Conservation (phyloP, 1,140 invertebrate genomes). For the Macrotrachela quadricornifera region DNA sequence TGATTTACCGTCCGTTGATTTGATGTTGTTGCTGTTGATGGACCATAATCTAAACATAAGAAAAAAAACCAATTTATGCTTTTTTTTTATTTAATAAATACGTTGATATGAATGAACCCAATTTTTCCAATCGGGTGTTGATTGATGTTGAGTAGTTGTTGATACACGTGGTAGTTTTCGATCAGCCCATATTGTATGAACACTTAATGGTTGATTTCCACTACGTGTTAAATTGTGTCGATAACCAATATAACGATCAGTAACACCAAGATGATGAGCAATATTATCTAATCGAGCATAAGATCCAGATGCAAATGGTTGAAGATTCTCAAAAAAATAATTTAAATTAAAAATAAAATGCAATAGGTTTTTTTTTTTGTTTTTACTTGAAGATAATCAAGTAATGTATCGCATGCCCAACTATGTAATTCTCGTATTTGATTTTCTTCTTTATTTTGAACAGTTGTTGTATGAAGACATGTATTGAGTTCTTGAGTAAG, state of each 20-base stretch:
- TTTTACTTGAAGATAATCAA: conserved; percentile 10
- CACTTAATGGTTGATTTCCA: conserved; percentile 14
- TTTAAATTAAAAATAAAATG: neutral
- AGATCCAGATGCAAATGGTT: conserved; percentile 14
- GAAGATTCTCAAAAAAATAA: conserved; percentile 14
- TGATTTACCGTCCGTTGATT: no score
- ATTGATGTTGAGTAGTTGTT: conserved; percentile 9
- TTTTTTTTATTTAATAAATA: neutral
- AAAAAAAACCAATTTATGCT: neutral
- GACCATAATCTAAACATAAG: neutral
- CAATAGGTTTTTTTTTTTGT: neutral
- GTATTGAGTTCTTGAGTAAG: conserved; percentile 10
- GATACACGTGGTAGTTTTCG: neutral
- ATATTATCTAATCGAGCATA: conserved; percentile 18
- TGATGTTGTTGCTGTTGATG: conserved; percentile 20
- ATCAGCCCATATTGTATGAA: neutral
- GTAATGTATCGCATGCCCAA: conserved; percentile 14
- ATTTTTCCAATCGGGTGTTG: conserved; percentile 8
- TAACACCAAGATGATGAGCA: conserved; percentile 24
- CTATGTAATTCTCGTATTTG: conserved; percentile 15
- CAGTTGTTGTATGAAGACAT: conserved; percentile 7
- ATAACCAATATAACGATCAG: conserved; percentile 24
- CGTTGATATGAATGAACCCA: neutral
- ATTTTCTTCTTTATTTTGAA: conserved; percentile 15
- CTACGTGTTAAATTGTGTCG: conserved; percentile 20